Conservation (phyloP, 2,888 invertebrate species). For the Cenopis cana region DNA sequence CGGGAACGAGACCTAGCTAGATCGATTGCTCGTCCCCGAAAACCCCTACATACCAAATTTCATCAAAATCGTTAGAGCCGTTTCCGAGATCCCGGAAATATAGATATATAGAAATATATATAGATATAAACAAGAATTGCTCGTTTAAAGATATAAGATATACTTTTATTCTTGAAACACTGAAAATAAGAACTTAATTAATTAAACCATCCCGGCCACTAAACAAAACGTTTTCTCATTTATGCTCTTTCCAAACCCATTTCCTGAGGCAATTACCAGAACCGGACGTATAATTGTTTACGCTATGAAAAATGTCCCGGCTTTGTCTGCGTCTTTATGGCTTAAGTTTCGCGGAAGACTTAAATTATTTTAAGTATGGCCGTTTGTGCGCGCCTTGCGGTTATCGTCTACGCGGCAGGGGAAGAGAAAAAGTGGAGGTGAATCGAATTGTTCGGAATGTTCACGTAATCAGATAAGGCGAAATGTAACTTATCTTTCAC, state of each 20-base stretch:
- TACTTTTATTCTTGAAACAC: neutral
- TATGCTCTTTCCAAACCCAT: constrained; percentile 45
- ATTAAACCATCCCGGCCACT: constrained; percentile 4
- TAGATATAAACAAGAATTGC: too few relatives aligned
- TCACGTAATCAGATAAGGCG: too few relatives aligned
- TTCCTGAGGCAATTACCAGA: constrained; percentile 61
- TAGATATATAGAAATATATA: too few relatives aligned
- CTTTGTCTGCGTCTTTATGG: constrained; percentile 78
- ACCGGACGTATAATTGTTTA: constrained; percentile 78
- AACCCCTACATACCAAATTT: too few relatives aligned
- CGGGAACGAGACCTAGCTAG: too few relatives aligned
- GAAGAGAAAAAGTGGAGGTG: constrained; percentile 9
- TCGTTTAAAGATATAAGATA: too few relatives aligned
- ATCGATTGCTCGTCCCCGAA: too few relatives aligned
- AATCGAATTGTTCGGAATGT: neutral
- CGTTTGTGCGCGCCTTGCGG: constrained; percentile 74
- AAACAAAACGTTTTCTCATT: constrained; percentile 18
- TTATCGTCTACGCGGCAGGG: constrained; percentile 63
- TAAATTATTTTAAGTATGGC: constrained; percentile 80
- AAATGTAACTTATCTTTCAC: too few relatives aligned
- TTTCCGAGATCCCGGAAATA: too few relatives aligned
- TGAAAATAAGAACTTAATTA: neutral
- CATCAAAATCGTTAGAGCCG: too few relatives aligned
- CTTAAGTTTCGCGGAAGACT: constrained; percentile 71
- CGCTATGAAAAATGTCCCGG: constrained; percentile 79